Evolutionary conservation across 2,888 invertebrate species (phyloP).

Genomic region (Cephus runcator): DNA sequence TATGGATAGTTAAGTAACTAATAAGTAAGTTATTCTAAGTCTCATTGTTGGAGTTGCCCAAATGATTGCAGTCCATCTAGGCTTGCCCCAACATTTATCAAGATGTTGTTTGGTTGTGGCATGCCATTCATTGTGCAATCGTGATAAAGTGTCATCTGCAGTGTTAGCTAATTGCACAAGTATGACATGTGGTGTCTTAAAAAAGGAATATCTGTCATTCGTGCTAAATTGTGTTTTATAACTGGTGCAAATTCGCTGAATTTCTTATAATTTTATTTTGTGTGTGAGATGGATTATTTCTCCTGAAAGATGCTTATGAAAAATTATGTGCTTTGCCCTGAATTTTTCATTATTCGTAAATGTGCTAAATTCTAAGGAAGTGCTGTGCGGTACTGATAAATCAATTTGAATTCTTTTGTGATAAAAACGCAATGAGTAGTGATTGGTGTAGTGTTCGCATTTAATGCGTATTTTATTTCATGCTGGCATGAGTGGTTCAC

Average conservation of each 20-base stretch:
- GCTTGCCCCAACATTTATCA: neutral
- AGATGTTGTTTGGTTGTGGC: neutral
- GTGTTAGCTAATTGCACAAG: neutral
- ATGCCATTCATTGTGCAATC: neutral
- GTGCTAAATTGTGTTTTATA: neutral
- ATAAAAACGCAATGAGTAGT: neutral
- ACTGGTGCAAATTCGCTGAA: neutral
- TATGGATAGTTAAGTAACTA: slow-evolving; percentile 15
- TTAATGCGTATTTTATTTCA: neutral
- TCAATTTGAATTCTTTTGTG: neutral
- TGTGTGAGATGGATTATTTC: neutral
- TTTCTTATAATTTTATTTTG: neutral
- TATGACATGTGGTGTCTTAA: neutral
- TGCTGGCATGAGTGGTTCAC: neutral
- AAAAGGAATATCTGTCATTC: neutral
- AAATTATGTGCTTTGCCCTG: neutral
- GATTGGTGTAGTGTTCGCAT: neutral
- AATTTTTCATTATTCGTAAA: neutral
- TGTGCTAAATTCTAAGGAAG: neutral
- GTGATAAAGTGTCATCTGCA: neutral
- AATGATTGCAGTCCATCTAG: neutral
- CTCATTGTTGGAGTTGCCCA: neutral
- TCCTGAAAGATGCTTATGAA: neutral
- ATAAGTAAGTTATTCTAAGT: slow-evolving; percentile 9
- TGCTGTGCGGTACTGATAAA: neutral